phyloP scores from a whole-genome alignment of 2,797 vertebrate genomes.

The Eleutherodactylus coqui region DNA sequence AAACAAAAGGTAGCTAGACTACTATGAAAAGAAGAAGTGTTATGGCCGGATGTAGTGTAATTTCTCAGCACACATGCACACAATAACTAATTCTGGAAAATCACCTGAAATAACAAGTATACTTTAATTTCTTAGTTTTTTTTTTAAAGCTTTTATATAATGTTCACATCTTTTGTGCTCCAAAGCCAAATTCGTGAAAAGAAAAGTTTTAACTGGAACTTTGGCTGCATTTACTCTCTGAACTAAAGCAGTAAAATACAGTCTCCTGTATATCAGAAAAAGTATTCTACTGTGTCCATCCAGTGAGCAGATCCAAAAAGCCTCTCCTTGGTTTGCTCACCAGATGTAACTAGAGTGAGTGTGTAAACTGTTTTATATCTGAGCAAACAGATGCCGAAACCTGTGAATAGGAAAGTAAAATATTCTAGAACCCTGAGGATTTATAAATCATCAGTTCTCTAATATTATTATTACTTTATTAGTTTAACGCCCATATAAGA shows the following conservation, averaged over 20 bases:
- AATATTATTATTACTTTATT: background rate
- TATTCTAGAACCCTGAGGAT: background rate
- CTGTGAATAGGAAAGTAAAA: background rate
- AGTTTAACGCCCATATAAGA: background rate
- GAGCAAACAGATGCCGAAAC: background rate
- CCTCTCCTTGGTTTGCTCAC: constrained; percentile 26
- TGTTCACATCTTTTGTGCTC: background rate
- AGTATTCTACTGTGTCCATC: background rate
- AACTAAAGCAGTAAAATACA: background rate
- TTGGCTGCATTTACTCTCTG: background rate
- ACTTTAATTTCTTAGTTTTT: no score
- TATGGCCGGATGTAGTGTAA: no score
- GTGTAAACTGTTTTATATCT: background rate
- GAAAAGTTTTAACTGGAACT: background rate
- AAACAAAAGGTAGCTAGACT: no score
- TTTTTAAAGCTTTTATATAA: no score
- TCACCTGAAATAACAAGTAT: no score
- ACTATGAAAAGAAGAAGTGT: no score
- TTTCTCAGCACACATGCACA: no score
- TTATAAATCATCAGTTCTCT: background rate
- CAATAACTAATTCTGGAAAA: no score
- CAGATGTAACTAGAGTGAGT: constrained; percentile 18
- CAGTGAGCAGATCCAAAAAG: constrained; percentile 7
- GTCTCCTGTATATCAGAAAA: constrained; percentile 6
- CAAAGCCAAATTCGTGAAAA: background rate